These are phyloP conservation scores for Microchrysa polita DNA, from an alignment of 2,888 invertebrate species.

Conservation along the genomic window DNA sequence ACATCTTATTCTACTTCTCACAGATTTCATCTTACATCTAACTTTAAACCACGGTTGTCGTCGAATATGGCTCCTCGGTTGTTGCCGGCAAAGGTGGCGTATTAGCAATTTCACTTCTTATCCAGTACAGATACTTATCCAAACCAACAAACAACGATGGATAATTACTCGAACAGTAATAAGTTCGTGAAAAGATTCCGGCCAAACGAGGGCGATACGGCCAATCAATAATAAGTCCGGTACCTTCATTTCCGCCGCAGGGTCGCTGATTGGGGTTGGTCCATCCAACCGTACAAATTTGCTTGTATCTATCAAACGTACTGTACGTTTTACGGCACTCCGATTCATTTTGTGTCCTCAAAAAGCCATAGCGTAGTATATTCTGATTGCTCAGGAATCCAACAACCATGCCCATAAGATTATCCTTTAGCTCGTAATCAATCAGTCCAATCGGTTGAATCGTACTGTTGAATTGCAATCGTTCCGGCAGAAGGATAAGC, in stretches of 20 bases:
- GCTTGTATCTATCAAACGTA: slow-evolving; percentile 18
- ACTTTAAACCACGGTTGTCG: too few species aligned
- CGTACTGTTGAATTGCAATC: background rate
- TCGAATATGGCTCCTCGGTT: too few species aligned
- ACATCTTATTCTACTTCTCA: too few species aligned
- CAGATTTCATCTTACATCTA: too few species aligned
- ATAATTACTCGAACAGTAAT: background rate
- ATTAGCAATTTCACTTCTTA: slow-evolving; percentile 4
- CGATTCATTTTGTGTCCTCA: background rate
- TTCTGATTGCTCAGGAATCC: background rate
- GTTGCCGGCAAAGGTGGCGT: background rate
- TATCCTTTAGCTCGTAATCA: background rate
- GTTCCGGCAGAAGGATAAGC: slow-evolving; percentile 7
- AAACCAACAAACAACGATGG: slow-evolving; percentile 33
- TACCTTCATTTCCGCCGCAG: slow-evolving; percentile 38
- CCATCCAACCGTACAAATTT: slow-evolving; percentile 36
- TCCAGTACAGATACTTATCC: slow-evolving; percentile 31
- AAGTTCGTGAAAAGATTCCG: slow-evolving; percentile 25
- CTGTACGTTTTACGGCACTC: background rate
- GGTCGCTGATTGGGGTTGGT: slow-evolving; percentile 23
- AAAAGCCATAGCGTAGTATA: slow-evolving; percentile 4
- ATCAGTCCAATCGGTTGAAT: slow-evolving; percentile 1
- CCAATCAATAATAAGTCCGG: slow-evolving; percentile 21
- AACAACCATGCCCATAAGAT: background rate
- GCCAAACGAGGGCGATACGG: slow-evolving; percentile 20